Conservation (phyloP, 2,113 vertebrate genomes). For the Myrmecobius fasciatus region DNA sequence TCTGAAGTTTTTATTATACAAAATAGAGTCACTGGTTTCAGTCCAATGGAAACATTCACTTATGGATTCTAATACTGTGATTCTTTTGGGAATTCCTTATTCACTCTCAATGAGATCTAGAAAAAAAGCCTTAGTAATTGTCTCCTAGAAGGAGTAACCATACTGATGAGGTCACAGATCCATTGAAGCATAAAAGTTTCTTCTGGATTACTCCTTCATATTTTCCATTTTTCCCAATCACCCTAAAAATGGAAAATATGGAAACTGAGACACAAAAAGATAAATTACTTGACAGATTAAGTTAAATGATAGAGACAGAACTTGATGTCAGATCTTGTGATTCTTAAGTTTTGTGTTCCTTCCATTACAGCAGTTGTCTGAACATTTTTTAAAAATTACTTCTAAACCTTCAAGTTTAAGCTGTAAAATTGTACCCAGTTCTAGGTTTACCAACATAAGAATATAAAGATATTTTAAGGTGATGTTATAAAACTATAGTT, state of each 20-base stretch:
- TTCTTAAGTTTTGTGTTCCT: neutral
- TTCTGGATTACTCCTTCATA: neutral
- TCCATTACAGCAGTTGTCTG: neutral
- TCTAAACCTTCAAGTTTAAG: neutral
- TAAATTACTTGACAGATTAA: too few species aligned
- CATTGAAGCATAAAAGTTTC: neutral
- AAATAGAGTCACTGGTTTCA: neutral
- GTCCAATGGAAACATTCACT: neutral
- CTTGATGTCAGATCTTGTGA: too few species aligned
- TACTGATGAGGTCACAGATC: neutral
- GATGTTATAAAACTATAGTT: too few species aligned
- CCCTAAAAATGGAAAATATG: neutral
- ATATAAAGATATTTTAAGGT: neutral
- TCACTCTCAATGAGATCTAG: neutral
- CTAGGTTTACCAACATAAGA: neutral
- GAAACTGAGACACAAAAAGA: too few species aligned
- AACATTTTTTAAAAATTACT: too few species aligned
- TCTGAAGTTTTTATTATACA: neutral
- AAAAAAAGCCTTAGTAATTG: neutral
- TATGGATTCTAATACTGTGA: neutral
- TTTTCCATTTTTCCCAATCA: neutral
- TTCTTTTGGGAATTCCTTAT: neutral
- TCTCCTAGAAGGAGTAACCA: neutral
- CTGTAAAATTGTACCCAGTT: neutral
- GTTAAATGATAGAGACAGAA: too few species aligned